Evolutionary conservation across 2,113 vertebrate species (phyloP).

Genomic region (Tychaedon coryphoeus): DNA sequence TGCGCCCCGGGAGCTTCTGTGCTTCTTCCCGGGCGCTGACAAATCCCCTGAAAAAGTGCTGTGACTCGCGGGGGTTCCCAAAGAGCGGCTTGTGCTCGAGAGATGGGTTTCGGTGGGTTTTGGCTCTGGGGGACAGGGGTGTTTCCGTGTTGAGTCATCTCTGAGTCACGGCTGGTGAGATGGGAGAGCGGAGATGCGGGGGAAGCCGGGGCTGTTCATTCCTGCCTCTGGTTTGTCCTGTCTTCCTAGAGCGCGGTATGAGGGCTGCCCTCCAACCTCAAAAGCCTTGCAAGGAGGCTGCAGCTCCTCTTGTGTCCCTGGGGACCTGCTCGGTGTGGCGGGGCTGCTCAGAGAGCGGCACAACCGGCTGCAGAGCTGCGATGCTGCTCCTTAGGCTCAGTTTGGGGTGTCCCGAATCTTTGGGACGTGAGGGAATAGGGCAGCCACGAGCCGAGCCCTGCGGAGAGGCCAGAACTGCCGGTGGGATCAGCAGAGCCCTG

Average conservation of each 20-base stretch:
- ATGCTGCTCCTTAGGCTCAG: background rate
- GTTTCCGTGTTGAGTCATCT: background rate
- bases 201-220: background rate
- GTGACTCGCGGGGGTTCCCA: background rate
- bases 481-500: fast-evolving
- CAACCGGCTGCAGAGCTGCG: fast-evolving
- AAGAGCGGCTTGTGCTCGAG: too few species aligned
- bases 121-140: background rate
- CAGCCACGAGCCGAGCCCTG: fast-evolving
- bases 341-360: background rate
- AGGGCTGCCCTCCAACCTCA: background rate
- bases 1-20: background rate
- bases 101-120: background rate
- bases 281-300: background rate
- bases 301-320: fast-evolving
- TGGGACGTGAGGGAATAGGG: fast-evolving
- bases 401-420: fast-evolving
- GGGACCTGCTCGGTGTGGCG: background rate
- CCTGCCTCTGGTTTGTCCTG: background rate
- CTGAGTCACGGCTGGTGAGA: background rate
- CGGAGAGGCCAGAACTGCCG: fast-evolving
- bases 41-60: background rate
- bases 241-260: fast-evolving
- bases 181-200: background rate
- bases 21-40: background rate